These are phyloP conservation scores for Colletes collaris DNA, from an alignment of 2,888 invertebrate species.

Conservation along the genomic window DNA sequence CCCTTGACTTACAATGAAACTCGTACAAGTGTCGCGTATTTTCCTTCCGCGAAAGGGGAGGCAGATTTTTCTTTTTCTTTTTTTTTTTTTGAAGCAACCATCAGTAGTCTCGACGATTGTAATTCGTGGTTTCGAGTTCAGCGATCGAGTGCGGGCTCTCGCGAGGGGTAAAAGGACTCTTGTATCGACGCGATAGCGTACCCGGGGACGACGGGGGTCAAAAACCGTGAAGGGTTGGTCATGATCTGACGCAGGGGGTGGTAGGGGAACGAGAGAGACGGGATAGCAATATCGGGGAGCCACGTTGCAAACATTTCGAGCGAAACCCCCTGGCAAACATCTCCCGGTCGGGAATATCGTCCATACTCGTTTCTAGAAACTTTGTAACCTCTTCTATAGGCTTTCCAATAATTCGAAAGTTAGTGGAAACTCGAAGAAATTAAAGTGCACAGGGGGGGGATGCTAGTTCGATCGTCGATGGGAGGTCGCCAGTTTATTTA, in stretches of 20 bases:
- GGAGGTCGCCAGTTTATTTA: slow-evolving; percentile 52
- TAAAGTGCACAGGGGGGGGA: neutral
- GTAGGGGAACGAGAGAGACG: slow-evolving; percentile 18
- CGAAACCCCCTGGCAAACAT: slow-evolving; percentile 46
- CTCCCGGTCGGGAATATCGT: slow-evolving; percentile 32
- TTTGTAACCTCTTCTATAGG: too few relatives aligned
- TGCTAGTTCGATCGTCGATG: slow-evolving; percentile 48
- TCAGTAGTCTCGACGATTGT: slow-evolving; percentile 39
- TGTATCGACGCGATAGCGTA: slow-evolving; percentile 63
- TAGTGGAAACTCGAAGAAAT: neutral
- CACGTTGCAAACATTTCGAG: slow-evolving; percentile 53
- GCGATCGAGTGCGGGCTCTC: slow-evolving; percentile 41
- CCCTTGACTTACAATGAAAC: slow-evolving; percentile 13
- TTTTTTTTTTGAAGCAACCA: slow-evolving; percentile 30
- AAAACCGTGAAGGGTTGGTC: slow-evolving; percentile 66
- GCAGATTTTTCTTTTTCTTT: slow-evolving; percentile 8
- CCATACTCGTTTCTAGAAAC: neutral
- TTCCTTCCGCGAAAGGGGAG: neutral
- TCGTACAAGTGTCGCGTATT: slow-evolving; percentile 1
- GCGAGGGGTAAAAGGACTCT: slow-evolving; percentile 57
- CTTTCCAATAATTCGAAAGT: too few relatives aligned
- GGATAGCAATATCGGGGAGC: slow-evolving; percentile 43
- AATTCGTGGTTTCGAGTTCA: slow-evolving; percentile 58
- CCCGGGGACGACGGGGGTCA: slow-evolving; percentile 56
- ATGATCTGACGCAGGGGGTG: slow-evolving; percentile 53